A percentile compares a stretch with the other conserved stretches of the same genome.
These are phyloP conservation scores for Bombus ignitus DNA, from an alignment of 1,140 invertebrate species.

Conservation along the genomic window DNA sequence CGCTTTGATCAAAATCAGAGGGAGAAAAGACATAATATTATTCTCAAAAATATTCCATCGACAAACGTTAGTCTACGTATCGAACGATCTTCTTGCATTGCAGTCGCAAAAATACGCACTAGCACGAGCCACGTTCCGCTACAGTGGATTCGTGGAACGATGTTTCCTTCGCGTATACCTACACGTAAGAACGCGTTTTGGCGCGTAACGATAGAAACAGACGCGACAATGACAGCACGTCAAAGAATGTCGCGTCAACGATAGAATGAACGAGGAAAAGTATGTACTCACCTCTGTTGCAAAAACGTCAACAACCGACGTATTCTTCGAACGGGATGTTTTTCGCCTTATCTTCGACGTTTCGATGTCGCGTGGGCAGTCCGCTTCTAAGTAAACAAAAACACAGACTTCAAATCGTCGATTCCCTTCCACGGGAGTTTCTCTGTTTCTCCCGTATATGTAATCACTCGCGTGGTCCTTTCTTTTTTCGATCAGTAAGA, in stretches of 20 bases:
- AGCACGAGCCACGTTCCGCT: not conserved
- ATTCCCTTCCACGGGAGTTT: slow-evolving; percentile 24
- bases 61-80: not conserved
- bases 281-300: slow-evolving; percentile 30
- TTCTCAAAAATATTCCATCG: not conserved
- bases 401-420: slow-evolving; percentile 61
- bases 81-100: not conserved
- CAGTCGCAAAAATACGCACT: not conserved
- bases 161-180: not conserved
- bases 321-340: slow-evolving; percentile 27
- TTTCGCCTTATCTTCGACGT: slow-evolving; percentile 20
- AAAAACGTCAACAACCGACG: slow-evolving; percentile 12
- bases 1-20: not conserved
- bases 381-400: slow-evolving; percentile 62
- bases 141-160: not conserved
- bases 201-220: not conserved
- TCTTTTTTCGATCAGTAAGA: slow-evolving; percentile 24
- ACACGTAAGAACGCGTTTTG: not conserved
- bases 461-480: slow-evolving; percentile 53
- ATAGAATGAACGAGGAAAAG: not conserved
- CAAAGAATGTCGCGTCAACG: not conserved
- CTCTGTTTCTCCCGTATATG: slow-evolving; percentile 14
- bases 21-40: not conserved
- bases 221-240: not conserved
- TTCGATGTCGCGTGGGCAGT: slow-evolving; percentile 42